These are phyloP conservation scores for Rallus limicola DNA, from an alignment of 2,113 vertebrate genomes.

Conservation along the genomic window DNA sequence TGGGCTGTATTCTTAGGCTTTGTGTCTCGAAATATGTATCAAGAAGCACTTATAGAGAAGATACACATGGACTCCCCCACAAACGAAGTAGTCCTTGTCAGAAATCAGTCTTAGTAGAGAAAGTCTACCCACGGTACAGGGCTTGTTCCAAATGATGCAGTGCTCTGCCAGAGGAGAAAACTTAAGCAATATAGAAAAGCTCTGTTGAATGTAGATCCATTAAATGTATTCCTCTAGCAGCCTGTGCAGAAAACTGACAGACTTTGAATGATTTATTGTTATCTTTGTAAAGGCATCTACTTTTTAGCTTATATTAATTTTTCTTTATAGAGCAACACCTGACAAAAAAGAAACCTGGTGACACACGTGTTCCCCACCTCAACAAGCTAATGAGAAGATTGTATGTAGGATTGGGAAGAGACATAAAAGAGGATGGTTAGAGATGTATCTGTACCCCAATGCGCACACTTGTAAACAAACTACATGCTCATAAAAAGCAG, in stretches of 20 bases:
- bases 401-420: background rate
- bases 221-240: constrained; percentile 1
- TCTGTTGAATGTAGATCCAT: background rate
- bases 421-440: background rate
- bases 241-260: constrained; percentile 30
- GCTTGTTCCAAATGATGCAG: constrained; percentile 1
- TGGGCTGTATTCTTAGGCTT: constrained; percentile 33
- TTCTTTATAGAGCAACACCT: background rate
- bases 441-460: background rate
- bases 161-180: constrained; percentile 11
- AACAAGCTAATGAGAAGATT: background rate
- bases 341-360: background rate
- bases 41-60: background rate
- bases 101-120: background rate
- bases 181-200: background rate
- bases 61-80: background rate
- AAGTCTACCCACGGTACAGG: background rate
- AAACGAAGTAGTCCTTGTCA: background rate
- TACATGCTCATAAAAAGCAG: background rate
- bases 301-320: constrained; percentile 2
- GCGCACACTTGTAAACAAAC: background rate
- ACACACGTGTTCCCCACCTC: accelerated
- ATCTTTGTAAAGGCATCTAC: constrained; percentile 1
- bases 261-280: constrained; percentile 43
- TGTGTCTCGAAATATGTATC: background rate